phyloP scores from a whole-genome alignment of 1,140 invertebrate species.

The Piezodorus guildinii region DNA sequence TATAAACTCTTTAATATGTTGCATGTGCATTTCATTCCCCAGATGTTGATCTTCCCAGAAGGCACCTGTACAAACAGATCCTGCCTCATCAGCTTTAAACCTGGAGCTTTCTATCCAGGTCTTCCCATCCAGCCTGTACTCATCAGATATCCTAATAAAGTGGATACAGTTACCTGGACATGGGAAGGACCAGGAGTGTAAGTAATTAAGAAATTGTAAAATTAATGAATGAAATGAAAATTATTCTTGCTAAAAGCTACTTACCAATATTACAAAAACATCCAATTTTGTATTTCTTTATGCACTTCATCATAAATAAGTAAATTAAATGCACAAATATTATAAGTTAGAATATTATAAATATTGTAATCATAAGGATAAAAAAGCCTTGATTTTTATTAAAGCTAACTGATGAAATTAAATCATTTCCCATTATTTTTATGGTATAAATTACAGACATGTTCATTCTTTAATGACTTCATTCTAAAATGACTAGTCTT shows the following conservation, averaged over 20 bases:
- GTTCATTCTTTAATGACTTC: not conserved
- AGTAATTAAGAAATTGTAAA: constrained; percentile 38
- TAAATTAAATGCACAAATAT: not conserved
- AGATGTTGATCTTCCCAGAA: constrained; percentile 90
- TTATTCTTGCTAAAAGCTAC: too few species aligned
- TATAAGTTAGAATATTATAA: too few species aligned
- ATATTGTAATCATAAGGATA: too few species aligned
- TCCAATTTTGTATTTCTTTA: too few species aligned
- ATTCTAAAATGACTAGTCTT: too few species aligned
- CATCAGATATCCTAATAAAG: constrained; percentile 80
- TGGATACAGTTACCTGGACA: constrained; percentile 91
- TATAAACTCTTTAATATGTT: too few species aligned
- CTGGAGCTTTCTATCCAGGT: constrained; percentile 82
- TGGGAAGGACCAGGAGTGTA: constrained; percentile 94
- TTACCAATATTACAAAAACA: too few species aligned
- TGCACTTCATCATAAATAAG: too few species aligned
- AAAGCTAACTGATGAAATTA: too few species aligned
- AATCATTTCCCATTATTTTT: not conserved
- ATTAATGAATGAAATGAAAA: not conserved
- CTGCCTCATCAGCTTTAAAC: constrained; percentile 90
- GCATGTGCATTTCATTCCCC: constrained; percentile 30
- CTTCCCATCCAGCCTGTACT: constrained; percentile 90
- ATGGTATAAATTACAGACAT: not conserved
- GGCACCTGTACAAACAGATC: constrained; percentile 91
- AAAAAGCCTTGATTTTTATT: too few species aligned